These are phyloP conservation scores for Lamprologus speciosus DNA, from an alignment of 2,113 vertebrate genomes.

Conservation along the genomic window DNA sequence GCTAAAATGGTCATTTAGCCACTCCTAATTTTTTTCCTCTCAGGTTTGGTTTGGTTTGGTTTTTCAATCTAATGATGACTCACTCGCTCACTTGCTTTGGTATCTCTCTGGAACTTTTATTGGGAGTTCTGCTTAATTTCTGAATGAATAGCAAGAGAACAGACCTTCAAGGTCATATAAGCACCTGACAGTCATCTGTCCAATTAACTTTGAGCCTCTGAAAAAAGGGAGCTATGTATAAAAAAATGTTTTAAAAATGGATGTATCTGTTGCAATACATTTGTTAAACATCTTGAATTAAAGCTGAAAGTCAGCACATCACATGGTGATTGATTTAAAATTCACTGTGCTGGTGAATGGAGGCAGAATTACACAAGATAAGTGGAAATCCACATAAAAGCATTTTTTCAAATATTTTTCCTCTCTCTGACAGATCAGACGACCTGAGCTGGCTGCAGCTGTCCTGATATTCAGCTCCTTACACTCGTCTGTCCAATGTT, in stretches of 20 bases:
- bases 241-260: neutral
- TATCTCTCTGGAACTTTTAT: neutral
- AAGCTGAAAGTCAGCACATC: neutral
- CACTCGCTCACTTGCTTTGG: neutral
- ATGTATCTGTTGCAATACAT: neutral
- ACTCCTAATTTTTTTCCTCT: neutral
- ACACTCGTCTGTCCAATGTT: neutral
- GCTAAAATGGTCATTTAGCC: neutral
- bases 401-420: neutral
- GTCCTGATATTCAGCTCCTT: constrained; percentile 22
- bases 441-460: constrained; percentile 69
- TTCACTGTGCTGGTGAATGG: neutral
- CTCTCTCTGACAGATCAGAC: constrained; percentile 51
- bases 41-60: neutral
- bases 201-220: neutral
- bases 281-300: neutral
- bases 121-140: neutral
- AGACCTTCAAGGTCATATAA: neutral
- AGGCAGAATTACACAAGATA: neutral
- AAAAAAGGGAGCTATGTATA: neutral
- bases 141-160: neutral
- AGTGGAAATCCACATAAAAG: neutral
- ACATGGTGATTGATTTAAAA: neutral
- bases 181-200: neutral
- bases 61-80: neutral